Conservation (phyloP, 2,113 vertebrate genomes). For the Chlamydotis undulata region DNA sequence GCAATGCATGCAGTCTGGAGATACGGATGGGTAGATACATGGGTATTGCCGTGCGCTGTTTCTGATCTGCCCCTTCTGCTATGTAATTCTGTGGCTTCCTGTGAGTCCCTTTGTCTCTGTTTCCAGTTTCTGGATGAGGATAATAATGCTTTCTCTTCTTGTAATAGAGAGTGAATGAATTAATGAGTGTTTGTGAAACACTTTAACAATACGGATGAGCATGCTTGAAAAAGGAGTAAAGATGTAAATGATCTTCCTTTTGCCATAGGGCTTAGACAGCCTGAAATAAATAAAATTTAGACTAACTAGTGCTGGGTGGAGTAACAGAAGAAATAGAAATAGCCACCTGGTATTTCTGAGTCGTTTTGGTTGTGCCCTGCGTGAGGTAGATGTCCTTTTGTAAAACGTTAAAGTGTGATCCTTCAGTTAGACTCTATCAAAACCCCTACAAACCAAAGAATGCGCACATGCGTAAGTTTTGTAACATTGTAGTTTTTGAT, state of each 20-base stretch:
- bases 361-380: not conserved
- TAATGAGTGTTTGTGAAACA: not conserved
- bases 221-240: not conserved
- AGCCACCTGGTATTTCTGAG: not conserved
- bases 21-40: accelerated
- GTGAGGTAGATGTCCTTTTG: not conserved
- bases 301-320: not conserved
- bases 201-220: not conserved
- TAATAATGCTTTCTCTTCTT: not conserved
- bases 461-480: not conserved
- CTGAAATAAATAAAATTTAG: not conserved
- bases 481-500: not conserved
- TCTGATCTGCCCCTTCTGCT: not conserved
- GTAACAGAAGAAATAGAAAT: not conserved
- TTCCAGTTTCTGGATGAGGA: not conserved
- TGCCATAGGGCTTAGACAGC: not conserved
- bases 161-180: not conserved
- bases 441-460: not conserved
- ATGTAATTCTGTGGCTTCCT: not conserved
- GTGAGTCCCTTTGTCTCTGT: not conserved
- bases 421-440: not conserved
- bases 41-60: not conserved
- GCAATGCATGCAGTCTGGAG: not conserved
- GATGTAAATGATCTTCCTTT: not conserved
- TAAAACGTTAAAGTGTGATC: not conserved